Conservation (phyloP, 2,113 vertebrate genomes). For the Onychorhynchus coronatus region DNA sequence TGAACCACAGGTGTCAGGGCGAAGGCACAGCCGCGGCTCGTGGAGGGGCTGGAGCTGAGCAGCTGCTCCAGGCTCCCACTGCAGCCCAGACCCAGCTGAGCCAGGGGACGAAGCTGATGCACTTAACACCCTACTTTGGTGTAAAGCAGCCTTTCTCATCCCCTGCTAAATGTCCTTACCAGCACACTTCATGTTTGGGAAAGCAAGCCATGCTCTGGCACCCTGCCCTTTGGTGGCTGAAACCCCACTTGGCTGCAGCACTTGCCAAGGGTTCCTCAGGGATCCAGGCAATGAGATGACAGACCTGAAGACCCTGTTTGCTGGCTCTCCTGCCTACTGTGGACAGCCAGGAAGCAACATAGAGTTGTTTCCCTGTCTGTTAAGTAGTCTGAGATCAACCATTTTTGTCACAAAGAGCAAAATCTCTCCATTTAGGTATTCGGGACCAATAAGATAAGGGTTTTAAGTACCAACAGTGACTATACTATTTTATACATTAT, state of each 20-base stretch:
- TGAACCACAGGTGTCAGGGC: background rate
- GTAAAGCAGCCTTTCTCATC: background rate
- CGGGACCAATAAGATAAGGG: background rate
- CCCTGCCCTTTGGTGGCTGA: background rate
- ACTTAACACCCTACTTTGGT: background rate
- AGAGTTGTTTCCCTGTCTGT: background rate
- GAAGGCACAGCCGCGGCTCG: rapidly evolving
- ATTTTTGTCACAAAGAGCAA: background rate
- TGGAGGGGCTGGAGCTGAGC: background rate
- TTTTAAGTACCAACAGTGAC: background rate
- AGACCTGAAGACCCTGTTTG: background rate
- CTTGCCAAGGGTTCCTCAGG: background rate
- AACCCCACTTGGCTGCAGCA: background rate
- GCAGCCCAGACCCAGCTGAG: background rate
- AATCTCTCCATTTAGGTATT: background rate
- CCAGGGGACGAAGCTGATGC: background rate
- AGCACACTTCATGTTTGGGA: background rate
- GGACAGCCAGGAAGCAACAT: background rate
- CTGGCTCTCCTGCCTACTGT: background rate
- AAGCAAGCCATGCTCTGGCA: background rate
- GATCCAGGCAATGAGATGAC: background rate
- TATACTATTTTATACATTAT: background rate
- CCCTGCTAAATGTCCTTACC: background rate
- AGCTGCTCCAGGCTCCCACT: background rate
- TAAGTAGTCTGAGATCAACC: background rate